Conservation (phyloP, 1,140 invertebrate species). For the Coenobita brevimanus region DNA sequence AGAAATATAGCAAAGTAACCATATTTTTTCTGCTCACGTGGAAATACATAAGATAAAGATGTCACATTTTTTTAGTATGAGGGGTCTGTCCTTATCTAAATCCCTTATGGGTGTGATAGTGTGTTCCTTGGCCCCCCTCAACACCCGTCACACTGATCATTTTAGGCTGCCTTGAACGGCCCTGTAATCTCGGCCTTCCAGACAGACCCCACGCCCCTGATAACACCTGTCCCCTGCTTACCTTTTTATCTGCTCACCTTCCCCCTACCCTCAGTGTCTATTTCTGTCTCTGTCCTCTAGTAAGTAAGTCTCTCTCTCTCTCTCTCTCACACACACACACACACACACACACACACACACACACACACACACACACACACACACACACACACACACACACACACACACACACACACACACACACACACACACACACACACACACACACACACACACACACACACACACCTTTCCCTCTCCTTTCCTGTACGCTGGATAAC, state of each 20-base stretch:
- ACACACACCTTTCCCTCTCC: background rate
- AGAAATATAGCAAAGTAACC: too few species aligned
- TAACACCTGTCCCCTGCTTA: background rate
- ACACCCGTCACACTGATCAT: too few species aligned
- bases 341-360: background rate
- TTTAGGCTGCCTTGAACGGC: too few species aligned
- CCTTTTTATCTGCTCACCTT: background rate
- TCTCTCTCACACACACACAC: background rate
- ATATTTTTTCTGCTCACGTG: too few species aligned
- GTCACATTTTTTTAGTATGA: too few species aligned
- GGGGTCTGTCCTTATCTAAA: too few species aligned
- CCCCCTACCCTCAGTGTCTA: background rate
- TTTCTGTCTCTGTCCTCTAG: background rate
- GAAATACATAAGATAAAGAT: too few species aligned
- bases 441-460: background rate
- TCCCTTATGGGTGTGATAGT: too few species aligned
- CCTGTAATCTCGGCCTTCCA: too few species aligned
- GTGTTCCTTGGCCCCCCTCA: too few species aligned
- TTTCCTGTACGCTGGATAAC: background rate
- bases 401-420: background rate
- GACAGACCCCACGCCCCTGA: background rate
- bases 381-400: slow-evolving; percentile 21
- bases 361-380: slow-evolving; percentile 20
- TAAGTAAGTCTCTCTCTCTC: background rate
- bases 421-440: background rate